Evolutionary conservation across 2,888 invertebrate genomes (phyloP).

Genomic region (Plagodis pulveraria): DNA sequence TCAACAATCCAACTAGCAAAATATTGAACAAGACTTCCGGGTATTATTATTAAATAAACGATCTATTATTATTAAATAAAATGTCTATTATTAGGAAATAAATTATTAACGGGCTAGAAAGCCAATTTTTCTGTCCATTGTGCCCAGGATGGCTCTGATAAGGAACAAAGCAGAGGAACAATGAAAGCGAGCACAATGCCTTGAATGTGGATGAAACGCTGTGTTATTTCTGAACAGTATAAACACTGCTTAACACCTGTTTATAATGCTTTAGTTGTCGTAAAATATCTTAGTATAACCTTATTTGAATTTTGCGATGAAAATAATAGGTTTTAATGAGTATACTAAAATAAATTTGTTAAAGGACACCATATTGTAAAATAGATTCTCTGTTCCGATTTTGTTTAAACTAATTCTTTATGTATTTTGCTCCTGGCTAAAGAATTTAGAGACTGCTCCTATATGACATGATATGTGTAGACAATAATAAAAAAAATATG

Average conservation of each 20-base stretch:
- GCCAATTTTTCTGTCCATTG: slow-evolving; percentile 77
- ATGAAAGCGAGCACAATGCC: slow-evolving; percentile 52
- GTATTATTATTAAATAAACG: not conserved
- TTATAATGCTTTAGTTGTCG: slow-evolving; percentile 13
- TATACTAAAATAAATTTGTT: too few relatives aligned
- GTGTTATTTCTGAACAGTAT: slow-evolving; percentile 29
- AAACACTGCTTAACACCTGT: slow-evolving; percentile 38
- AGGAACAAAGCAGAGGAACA: slow-evolving; percentile 61
- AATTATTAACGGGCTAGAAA: slow-evolving; percentile 68
- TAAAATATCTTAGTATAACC: not conserved
- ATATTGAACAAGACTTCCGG: not conserved
- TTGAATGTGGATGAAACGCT: slow-evolving; percentile 34
- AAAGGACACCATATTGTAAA: too few relatives aligned
- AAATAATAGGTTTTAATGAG: too few relatives aligned
- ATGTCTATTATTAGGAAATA: slow-evolving; percentile 63
- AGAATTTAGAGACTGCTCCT: too few relatives aligned
- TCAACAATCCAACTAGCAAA: too few relatives aligned
- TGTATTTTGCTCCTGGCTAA: too few relatives aligned
- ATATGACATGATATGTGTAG: too few relatives aligned
- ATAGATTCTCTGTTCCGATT: too few relatives aligned
- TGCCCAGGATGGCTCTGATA: slow-evolving; percentile 60
- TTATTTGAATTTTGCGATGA: not conserved
- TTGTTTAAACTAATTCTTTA: too few relatives aligned
- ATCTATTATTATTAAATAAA: slow-evolving; percentile 28
- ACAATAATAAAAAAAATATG: too few relatives aligned